These are phyloP conservation scores for Mionectes olivaceus DNA, from an alignment of 2,797 vertebrate species.

Conservation along the genomic window DNA sequence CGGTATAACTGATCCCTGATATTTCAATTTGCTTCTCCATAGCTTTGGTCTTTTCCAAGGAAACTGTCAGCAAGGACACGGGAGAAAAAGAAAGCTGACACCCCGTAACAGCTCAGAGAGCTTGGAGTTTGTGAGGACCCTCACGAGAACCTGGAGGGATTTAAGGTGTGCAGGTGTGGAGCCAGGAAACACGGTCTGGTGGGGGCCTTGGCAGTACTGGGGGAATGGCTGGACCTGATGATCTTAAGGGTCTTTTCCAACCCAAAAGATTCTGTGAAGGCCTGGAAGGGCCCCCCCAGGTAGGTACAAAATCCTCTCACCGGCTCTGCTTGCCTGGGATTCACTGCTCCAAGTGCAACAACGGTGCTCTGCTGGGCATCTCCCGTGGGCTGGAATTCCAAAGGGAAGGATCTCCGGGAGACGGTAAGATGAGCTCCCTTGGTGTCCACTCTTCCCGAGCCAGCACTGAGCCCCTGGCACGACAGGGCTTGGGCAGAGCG, in stretches of 20 bases:
- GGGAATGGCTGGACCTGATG: no score
- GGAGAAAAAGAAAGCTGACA: background rate
- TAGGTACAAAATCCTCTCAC: accelerated
- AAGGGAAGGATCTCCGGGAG: background rate
- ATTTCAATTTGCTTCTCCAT: background rate
- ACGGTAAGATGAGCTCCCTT: background rate
- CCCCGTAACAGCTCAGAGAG: background rate
- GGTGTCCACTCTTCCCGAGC: background rate
- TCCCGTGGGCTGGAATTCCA: background rate
- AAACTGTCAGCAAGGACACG: background rate
- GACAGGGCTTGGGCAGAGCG: background rate
- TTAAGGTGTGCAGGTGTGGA: accelerated
- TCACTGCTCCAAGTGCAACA: background rate
- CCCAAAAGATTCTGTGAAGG: background rate
- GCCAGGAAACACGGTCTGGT: background rate
- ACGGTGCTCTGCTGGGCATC: background rate
- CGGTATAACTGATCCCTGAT: background rate
- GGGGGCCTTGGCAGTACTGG: background rate
- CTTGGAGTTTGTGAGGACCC: background rate
- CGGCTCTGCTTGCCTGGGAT: background rate
- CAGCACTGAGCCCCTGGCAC: accelerated
- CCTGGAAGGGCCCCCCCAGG: background rate
- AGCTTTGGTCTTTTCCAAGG: background rate
- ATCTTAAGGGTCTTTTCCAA: background rate
- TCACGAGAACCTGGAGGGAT: background rate